Base-by-base conservation (phyloP, 2,797 vertebrate species). In the Hirundo rustica region DNA sequence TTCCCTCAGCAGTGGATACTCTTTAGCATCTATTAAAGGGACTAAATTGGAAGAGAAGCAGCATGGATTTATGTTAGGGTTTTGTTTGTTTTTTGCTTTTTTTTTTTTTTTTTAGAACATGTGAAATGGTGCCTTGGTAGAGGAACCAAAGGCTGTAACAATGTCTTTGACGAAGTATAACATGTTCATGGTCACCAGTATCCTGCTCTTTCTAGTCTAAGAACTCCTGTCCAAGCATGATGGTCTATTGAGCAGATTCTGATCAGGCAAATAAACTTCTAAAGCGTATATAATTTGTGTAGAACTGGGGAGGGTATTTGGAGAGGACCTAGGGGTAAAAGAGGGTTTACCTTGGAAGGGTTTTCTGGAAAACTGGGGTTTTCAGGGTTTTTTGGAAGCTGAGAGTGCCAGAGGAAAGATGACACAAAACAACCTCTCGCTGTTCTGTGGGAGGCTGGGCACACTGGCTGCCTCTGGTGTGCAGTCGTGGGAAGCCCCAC, bases 401-500 rank as follows among this genome's bases (percentile, higher is more conserved):
- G 51, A 68, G 50, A 29, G 19, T 62, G 32, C 29, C 51, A 48
- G 57, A 54, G 26, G 15, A 62, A 40, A 61, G 8, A 12, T 34
- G 44, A 61, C 2, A 2, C 32, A 30, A 64, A 76, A 5, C 26
- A 73, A 38, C 13, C 5, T 27, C 36, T 15, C 1, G 3, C 67
- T 67, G 29, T 55, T 81, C 51, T 51, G 36, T 4, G 13, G 60
- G 62, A 66, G 17, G 16, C 27, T 3, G 11, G 13, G 22, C 14
- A 25, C 3, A 1, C 15, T 54, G 62, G 14, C 42, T 77, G 64
- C 34, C 19, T 18, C 25, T 53, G 70, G 12, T 53, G 51, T 17
- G 21, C n/a, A 21, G 44, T 26, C 34, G 36, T 0, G 0, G 55
- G 20, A 14, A 75, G 8, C 5, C 23, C 30, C 6, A 3, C 1